Evolutionary conservation across 1,140 invertebrate genomes (phyloP).

Genomic region (Diorhabda carinulata): DNA sequence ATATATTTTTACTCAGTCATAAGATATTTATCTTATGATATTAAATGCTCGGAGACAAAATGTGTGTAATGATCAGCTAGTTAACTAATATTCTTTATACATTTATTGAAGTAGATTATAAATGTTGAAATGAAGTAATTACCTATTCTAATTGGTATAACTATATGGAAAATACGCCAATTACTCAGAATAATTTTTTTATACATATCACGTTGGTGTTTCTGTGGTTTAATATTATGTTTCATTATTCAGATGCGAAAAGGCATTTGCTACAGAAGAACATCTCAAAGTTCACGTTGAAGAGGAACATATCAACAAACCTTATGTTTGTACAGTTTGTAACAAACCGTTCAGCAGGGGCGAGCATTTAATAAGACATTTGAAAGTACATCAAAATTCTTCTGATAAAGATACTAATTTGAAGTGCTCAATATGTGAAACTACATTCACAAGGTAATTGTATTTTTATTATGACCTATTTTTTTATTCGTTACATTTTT

Average conservation of each 20-base stretch:
- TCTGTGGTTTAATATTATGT: background rate
- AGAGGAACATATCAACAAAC: slow-evolving; percentile 62
- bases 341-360: slow-evolving; percentile 47
- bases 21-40: too few species aligned
- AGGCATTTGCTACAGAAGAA: slow-evolving; percentile 44
- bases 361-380: slow-evolving; percentile 50
- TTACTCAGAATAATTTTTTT: too few species aligned
- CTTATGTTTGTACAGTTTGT: slow-evolving; percentile 59
- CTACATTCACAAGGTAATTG: slow-evolving; percentile 38
- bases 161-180: too few species aligned
- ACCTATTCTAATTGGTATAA: too few species aligned
- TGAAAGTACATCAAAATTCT: slow-evolving; percentile 41
- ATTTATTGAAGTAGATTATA: too few species aligned
- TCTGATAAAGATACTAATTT: slow-evolving; percentile 34
- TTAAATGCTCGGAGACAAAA: too few species aligned
- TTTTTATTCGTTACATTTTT: background rate
- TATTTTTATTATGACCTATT: background rate
- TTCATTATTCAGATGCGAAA: slow-evolving; percentile 32
- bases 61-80: too few species aligned
- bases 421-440: slow-evolving; percentile 46
- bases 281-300: slow-evolving; percentile 57
- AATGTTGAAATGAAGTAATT: too few species aligned
- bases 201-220: too few species aligned
- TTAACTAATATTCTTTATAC: too few species aligned
- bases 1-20: too few species aligned